These are phyloP conservation scores for Falco cherrug DNA, from an alignment of 2,797 vertebrate genomes.

Conservation along the genomic window DNA sequence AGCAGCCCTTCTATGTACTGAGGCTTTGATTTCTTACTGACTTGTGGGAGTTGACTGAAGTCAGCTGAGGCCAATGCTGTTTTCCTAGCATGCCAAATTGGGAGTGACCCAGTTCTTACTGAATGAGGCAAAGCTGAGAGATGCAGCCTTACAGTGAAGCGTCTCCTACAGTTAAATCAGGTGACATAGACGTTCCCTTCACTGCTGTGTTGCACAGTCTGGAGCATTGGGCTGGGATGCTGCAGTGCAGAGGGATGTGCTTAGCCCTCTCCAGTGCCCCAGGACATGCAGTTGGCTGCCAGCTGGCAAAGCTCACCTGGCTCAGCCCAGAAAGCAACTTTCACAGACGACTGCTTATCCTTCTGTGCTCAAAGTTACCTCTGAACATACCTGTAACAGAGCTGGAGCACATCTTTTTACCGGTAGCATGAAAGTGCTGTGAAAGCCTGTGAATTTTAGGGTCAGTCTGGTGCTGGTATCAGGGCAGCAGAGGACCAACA, in stretches of 20 bases:
- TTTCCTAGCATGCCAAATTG: background rate
- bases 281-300: background rate
- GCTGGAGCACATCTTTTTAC: background rate
- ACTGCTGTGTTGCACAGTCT: background rate
- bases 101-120: slow-evolving; percentile 2
- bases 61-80: background rate
- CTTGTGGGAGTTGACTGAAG: background rate
- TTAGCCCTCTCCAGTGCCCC: background rate
- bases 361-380: background rate
- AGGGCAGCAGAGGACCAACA: background rate
- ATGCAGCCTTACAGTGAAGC: background rate
- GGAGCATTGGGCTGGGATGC: background rate
- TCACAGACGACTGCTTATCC: background rate
- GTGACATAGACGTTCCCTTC: background rate
- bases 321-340: background rate
- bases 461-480: background rate
- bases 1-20: background rate
- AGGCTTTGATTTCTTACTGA: background rate
- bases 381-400: background rate
- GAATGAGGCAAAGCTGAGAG: background rate
- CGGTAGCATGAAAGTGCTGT: background rate
- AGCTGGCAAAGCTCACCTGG: background rate
- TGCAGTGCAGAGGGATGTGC: background rate
- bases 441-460: background rate
- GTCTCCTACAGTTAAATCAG: background rate